phyloP scores from a whole-genome alignment of 2,113 vertebrate genomes.

The Dasyornis broadbenti region DNA sequence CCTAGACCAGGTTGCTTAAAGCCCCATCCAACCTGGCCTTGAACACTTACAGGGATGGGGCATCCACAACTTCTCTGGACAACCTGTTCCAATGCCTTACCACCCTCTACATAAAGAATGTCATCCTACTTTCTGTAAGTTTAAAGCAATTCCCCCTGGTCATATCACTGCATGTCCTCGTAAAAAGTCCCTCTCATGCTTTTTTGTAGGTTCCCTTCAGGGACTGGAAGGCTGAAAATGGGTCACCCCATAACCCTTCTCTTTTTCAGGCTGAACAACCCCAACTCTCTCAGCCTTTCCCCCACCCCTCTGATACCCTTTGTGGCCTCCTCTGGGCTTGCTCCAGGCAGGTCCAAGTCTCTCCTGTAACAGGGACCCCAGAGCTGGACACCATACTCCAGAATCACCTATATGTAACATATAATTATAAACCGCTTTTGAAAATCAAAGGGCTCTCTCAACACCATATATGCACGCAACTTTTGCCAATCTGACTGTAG shows the following conservation, averaged over 20 bases:
- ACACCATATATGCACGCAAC: fast-evolving
- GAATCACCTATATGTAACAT: fast-evolving
- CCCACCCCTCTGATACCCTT: background rate
- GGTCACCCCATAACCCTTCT: background rate
- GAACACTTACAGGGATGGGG: background rate
- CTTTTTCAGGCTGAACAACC: background rate
- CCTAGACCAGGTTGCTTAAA: background rate
- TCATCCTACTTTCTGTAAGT: background rate
- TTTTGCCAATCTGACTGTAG: fast-evolving
- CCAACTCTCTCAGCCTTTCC: background rate
- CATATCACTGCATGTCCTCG: background rate
- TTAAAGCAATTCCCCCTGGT: background rate
- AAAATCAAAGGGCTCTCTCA: background rate
- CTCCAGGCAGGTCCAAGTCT: background rate
- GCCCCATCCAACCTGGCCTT: no score
- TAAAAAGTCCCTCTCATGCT: background rate
- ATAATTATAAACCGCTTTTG: background rate
- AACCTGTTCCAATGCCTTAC: background rate
- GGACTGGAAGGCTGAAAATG: background rate
- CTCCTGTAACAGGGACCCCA: background rate
- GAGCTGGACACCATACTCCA: background rate
- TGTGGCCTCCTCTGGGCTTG: background rate
- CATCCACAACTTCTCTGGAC: background rate
- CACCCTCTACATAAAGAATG: background rate
- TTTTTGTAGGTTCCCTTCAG: background rate